Evolutionary conservation across 2,888 invertebrate genomes (phyloP), one percentile per base, ranked within the genome.

Genomic region (Boloria euphrosyne): DNA sequence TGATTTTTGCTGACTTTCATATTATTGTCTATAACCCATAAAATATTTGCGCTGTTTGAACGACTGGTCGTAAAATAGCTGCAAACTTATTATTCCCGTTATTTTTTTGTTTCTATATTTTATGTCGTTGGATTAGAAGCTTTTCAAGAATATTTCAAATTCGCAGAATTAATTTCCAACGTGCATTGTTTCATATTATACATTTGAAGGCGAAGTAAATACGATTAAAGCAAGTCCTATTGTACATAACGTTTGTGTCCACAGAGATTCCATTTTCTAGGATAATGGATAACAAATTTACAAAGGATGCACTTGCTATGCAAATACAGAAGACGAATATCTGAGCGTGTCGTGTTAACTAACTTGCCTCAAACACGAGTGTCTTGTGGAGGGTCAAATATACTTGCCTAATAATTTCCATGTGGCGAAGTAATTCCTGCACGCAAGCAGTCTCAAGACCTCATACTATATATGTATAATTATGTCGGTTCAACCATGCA

Each of bases 261-360:
- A 38, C 49, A 51, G 64, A 58, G 58, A 31, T 58, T 64, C 64
- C 64, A 64, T 64, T 64, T 58, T 51, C 31, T 51, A 64, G 58
- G 46, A 64, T 64, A 58, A 64, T 64, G 64, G 58, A 64, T 64
- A 47, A 64, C 64, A 64, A 58, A 64, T 64, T 57, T 64, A 58
- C 64, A 64, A 64, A 64, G 64, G 64, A 64, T 64, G 58, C 64
- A 58, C 58, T 58, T 58, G 64, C 51, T 64, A 64, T 64, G 58
- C 64, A 64, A 64, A 64, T 58, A 64, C 43, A 55, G 55, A 38
- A 63, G 50, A 63, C 50, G 55, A 63, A 57, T 50, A 55, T 63
- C 55, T 43, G 55, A 57, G 55, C 63, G 52, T 44, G 18, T 50
- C 38, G 54, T 38, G 63, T 63, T 63, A 63, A 63, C 63, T 57